Evolutionary conservation across 2,113 vertebrate genomes (phyloP), one percentile per base, ranked within the genome.

Genomic region (Lagopus muta): DNA sequence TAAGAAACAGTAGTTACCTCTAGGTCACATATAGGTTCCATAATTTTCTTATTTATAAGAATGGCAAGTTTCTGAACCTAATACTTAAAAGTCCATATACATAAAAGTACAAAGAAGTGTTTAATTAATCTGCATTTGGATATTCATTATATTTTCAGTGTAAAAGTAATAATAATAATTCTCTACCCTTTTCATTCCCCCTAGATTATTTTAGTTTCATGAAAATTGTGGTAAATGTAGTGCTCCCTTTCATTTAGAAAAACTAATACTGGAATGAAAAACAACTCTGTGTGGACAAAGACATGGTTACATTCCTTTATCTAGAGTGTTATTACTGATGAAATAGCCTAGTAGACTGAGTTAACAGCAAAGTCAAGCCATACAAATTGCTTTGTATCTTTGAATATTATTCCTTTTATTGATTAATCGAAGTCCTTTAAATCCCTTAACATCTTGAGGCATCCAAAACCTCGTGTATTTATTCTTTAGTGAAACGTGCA

Each of bases 341-440:
- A 93, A 90, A 86, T 27, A 86, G 72, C 6, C 27, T 38, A 76
- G 18, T 50, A 34, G 19, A 54, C 5, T 1, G 3, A 75, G 72
- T 76, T 60, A 92, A 43, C 45, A 87, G 27, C 45, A 62, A 92
- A 86, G 28, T 54, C 79, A 86, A 90, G 52, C 8, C 81, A 13
- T 18, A 74, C 48, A 79, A 90, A 91, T 74, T 42, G 34, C 25
- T 72, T 74, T 64, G 16, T 57, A 64, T 6, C 55, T 92, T 36
- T 45, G 58, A 79, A 86, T 88, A 90, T 93, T 72, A 61, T 78
- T 78, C 21, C 47, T 95, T 89, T 86, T 60, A 80, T 42, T 86
- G 92, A 95, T 87, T 91, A 91, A 94, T 76, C 69, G 58, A 93
- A 82, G 38, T 67, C 77, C 25, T 25, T 82, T 36, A 55, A 62